Conservation (phyloP, 1,140 invertebrate species). For the Cyrtorhinus lividipennis region DNA sequence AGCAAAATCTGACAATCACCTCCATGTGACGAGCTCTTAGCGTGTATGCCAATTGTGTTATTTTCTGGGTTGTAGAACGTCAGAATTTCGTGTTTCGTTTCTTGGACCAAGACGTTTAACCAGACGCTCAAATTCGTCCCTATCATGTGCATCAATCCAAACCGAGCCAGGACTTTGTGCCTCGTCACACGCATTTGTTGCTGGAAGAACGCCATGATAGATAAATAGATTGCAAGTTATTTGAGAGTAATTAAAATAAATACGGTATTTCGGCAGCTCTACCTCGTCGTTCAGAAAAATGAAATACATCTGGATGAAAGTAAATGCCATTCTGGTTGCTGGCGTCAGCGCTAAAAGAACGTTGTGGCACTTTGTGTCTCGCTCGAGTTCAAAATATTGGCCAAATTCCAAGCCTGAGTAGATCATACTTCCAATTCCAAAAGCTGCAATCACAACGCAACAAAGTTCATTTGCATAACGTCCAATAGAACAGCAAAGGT, state of each 20-base stretch:
- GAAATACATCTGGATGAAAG: conserved; percentile 92
- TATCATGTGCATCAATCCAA: conserved; percentile 92
- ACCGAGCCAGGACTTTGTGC: conserved; percentile 69
- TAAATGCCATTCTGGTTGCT: conserved; percentile 77
- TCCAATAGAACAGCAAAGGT: not conserved
- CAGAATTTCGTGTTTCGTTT: conserved; percentile 85
- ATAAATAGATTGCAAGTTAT: conserved; percentile 9
- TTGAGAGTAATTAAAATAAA: conserved; percentile 16
- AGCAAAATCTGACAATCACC: too few relatives aligned
- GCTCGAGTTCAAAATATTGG: conserved; percentile 78
- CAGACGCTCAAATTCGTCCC: conserved; percentile 87
- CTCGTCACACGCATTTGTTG: conserved; percentile 79
- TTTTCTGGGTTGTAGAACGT: conserved; percentile 78
- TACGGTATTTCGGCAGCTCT: conserved; percentile 10
- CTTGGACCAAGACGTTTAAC: conserved; percentile 81
- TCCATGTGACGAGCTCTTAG: conserved; percentile 11
- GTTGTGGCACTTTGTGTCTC: conserved; percentile 71
- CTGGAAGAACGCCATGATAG: conserved; percentile 29
- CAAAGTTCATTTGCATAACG: conserved; percentile 8
- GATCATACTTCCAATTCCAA: conserved; percentile 88
- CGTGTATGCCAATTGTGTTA: conserved; percentile 38
- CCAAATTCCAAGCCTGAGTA: conserved; percentile 88
- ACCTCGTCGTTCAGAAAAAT: conserved; percentile 89
- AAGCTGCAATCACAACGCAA: conserved; percentile 46
- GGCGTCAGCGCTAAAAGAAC: conserved; percentile 73